Evolutionary conservation across 2,888 invertebrate species (phyloP), one percentile per base, ranked within the genome.

Genomic region (Neoscelio sp.): DNA sequence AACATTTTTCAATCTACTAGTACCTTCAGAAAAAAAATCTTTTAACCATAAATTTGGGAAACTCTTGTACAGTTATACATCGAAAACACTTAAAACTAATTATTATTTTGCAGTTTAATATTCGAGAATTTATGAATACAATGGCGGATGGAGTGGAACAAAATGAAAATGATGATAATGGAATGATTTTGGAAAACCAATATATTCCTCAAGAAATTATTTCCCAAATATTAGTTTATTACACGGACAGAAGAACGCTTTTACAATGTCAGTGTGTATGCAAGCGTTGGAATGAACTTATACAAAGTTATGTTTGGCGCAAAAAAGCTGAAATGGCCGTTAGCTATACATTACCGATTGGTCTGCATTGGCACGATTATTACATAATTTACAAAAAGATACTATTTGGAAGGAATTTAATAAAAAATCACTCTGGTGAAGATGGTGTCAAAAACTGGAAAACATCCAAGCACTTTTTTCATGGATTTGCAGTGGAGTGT

Each of bases 191-290:
- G 3, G 44, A 3, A 2, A 23, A 64, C 3, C 50, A 60, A 3
- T 91, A 91, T 78, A 71, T 93, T 10, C 92, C 92, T 0, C 90
- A 91, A 84, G 92, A 93, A 85, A 81, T 93, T 17, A 74, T 92
- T n/a, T 80, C 87, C 1, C 83, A 91, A 67, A 91, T 93, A 54
- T 84, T 93, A 10, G 83, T 83, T 10, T 87, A 87, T 60, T 89
- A 86, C 68, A 81, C 91, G 1, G 90, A 91, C 70, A 82, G 89
- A 1, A 84, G 88, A 52, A 85, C 91, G 12, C 80, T 93, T 0
- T 70, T 91, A 6, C 88, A 85, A n/a, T 90, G 91, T 78, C 90
- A 91, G 56, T 79, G 91, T 30, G 93, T 93, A 0, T 93, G 93
- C 80, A 91, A 90, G 82, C 88, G 88, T 35, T 93, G 93, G 93